phyloP scores from a whole-genome alignment of 2,113 vertebrate genomes.

The Prinia subflava region DNA sequence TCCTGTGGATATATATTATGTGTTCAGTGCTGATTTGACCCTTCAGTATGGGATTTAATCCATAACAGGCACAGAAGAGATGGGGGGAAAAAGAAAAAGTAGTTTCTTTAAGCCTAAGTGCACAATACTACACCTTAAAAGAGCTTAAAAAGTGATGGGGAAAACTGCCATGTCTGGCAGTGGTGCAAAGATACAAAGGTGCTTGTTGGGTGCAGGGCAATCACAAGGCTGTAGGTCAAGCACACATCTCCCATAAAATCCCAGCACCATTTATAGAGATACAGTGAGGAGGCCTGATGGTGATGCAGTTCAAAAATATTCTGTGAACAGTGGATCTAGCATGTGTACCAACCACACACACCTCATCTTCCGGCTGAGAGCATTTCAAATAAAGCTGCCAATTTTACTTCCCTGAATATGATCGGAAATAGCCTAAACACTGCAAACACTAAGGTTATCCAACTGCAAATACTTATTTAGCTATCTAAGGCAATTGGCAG shows the following conservation, averaged over 20 bases:
- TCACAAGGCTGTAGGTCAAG: background rate
- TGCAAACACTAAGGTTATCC: background rate
- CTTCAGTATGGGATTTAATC: background rate
- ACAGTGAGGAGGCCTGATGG: background rate
- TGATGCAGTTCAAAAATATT: background rate
- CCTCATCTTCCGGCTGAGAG: background rate
- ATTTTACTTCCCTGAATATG: background rate
- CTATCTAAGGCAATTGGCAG: background rate
- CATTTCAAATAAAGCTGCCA: background rate
- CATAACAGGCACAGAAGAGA: background rate
- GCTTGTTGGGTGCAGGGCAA: background rate
- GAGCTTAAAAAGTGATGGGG: background rate
- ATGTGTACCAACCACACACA: accelerated
- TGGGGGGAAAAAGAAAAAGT: accelerated
- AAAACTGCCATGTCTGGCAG: background rate
- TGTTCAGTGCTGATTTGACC: background rate
- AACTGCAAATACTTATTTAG: background rate
- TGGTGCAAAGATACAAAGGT: background rate
- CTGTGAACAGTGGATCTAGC: background rate
- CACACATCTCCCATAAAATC: background rate
- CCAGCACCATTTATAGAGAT: background rate
- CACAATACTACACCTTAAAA: background rate
- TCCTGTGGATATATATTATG: background rate
- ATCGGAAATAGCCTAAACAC: background rate
- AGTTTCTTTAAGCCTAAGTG: background rate